Conservation (phyloP, 2,888 invertebrate genomes). For the Rhamphomyia laevipes region DNA sequence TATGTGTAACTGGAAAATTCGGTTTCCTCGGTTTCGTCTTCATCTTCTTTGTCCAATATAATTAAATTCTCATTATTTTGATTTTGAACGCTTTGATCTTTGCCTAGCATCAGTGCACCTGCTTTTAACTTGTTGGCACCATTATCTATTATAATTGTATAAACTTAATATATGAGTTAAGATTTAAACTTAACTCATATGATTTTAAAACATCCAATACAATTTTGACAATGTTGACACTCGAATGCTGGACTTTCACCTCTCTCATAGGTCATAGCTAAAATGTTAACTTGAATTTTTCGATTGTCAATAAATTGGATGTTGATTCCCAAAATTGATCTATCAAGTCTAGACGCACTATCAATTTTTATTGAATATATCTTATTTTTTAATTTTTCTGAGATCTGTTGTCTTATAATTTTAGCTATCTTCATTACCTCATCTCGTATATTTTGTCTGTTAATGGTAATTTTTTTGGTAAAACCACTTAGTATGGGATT, state of each 20-base stretch:
- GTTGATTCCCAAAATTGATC: constrained; percentile 9
- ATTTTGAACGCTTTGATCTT: neutral
- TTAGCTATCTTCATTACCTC: too few species aligned
- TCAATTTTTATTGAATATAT: constrained; percentile 9
- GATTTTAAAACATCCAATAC: constrained; percentile 6
- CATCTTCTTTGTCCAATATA: neutral
- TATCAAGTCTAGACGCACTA: constrained; percentile 6
- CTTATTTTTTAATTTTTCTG: neutral
- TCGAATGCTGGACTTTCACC: constrained; percentile 9
- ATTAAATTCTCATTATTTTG: neutral
- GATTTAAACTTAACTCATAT: constrained; percentile 7
- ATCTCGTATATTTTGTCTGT: too few species aligned
- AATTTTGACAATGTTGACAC: constrained; percentile 7
- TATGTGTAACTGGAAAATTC: neutral
- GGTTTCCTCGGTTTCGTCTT: neutral
- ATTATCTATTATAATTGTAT: constrained; percentile 8
- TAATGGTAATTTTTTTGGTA: too few species aligned
- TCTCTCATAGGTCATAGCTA: too few species aligned
- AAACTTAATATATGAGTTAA: too few species aligned
- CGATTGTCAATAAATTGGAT: constrained; percentile 9
- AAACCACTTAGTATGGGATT: constrained; percentile 1
- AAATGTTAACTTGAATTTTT: constrained; percentile 7
- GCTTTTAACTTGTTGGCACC: constrained; percentile 11
- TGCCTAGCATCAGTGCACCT: constrained; percentile 1
- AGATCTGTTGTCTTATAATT: too few species aligned